Evolutionary conservation across 35 echinoderm and acorn worm genomes (phyloP).

Genomic region (Acanthaster planci): DNA sequence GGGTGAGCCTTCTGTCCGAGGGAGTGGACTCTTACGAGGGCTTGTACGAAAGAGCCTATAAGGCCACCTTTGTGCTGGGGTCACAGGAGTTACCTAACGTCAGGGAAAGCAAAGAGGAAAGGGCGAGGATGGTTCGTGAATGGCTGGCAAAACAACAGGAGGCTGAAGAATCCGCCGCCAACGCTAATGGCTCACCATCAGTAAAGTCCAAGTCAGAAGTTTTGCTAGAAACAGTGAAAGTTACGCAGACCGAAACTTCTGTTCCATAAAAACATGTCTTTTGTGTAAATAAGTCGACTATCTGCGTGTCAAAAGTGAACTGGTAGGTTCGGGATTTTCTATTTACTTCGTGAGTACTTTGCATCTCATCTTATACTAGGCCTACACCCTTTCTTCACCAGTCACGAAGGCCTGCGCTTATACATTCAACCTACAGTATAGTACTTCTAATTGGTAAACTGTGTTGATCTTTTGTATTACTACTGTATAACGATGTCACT

Average conservation of each 20-base stretch:
- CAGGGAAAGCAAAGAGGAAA: constrained; percentile 34
- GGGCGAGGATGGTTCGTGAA: constrained; percentile 50
- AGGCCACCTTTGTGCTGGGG: constrained; percentile 49
- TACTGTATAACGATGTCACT: too few relatives aligned
- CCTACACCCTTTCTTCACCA: too few relatives aligned
- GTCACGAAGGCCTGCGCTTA: too few relatives aligned
- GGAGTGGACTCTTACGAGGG: constrained; percentile 70
- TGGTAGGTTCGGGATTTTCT: too few relatives aligned
- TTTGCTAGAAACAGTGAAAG: not conserved
- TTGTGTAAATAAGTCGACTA: too few relatives aligned
- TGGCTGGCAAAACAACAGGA: constrained; percentile 57
- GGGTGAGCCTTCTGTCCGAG: constrained; percentile 56
- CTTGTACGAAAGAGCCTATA: constrained; percentile 58
- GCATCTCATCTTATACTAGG: too few relatives aligned
- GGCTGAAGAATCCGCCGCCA: not conserved
- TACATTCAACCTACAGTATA: too few relatives aligned
- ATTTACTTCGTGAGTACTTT: too few relatives aligned
- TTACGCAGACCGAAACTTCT: not conserved
- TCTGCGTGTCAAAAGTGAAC: too few relatives aligned
- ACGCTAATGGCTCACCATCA: not conserved
- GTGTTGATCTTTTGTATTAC: too few relatives aligned
- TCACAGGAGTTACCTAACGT: constrained; percentile 3
- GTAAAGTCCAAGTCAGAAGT: not conserved
- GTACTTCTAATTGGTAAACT: too few relatives aligned
- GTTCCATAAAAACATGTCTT: not conserved